These are phyloP conservation scores for Montifringilla adamsi DNA, from an alignment of 2,113 vertebrate species.

Conservation along the genomic window DNA sequence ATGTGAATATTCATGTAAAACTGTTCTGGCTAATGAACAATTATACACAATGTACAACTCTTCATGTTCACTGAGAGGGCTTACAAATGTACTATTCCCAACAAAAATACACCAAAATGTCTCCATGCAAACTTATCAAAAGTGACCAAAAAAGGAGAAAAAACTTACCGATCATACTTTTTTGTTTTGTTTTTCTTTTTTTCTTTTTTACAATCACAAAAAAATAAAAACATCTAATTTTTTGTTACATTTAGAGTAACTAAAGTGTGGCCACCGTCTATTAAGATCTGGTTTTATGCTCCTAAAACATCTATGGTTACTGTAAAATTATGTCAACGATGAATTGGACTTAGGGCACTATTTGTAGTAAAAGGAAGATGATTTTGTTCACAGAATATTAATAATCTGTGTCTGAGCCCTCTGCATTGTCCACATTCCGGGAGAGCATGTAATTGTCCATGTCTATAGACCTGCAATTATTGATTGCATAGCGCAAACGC, in stretches of 20 bases:
- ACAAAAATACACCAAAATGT: constrained; percentile 81
- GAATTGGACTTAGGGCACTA: constrained; percentile 49
- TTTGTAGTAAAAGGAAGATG: constrained; percentile 33
- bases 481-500: constrained; percentile 87
- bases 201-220: constrained; percentile 83
- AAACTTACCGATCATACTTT: constrained; percentile 42
- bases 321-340: constrained; percentile 63
- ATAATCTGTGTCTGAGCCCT: constrained; percentile 88
- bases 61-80: constrained; percentile 74
- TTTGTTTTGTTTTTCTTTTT: constrained; percentile 65
- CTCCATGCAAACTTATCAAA: constrained; percentile 89
- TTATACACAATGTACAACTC: constrained; percentile 98
- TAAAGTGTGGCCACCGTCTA: constrained; percentile 77
- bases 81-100: constrained; percentile 84
- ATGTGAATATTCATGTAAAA: constrained; percentile 98
- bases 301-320: constrained; percentile 77
- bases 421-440: constrained; percentile 84
- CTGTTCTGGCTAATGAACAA: constrained; percentile 92
- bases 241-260: constrained; percentile 80
- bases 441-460: constrained; percentile 91
- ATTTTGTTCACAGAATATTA: constrained; percentile 62
- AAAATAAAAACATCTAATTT: constrained; percentile 84
- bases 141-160: constrained; percentile 76
- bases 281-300: constrained; percentile 67
- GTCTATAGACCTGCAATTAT: constrained; percentile 87